Percentiles rank a stretch among this genome's conserved stretches.
Conservation (phyloP, 1,140 invertebrate genomes). For the Drosophila nigrodunni region DNA sequence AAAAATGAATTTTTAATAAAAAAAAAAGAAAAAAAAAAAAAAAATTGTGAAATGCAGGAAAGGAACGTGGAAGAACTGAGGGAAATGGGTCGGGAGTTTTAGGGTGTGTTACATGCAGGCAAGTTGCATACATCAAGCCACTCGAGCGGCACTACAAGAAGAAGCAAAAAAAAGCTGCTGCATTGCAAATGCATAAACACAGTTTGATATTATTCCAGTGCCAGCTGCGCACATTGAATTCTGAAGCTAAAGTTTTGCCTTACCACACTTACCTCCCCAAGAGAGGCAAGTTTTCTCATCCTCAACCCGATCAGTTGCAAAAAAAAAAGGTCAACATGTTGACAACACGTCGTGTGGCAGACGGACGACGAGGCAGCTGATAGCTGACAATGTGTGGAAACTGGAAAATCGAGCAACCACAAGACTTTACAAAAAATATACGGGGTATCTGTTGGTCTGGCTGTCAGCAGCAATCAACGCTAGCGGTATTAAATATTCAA, state of each 20-base stretch:
- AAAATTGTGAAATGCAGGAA: background rate
- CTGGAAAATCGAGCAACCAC: constrained; percentile 9
- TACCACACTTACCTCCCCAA: background rate
- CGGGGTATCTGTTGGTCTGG: constrained; percentile 29
- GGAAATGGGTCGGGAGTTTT: background rate
- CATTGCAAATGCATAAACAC: constrained; percentile 82
- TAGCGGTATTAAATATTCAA: constrained; percentile 75
- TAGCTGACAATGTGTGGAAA: constrained; percentile 30
- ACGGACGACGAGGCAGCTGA: constrained; percentile 1
- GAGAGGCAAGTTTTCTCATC: background rate
- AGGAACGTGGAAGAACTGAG: background rate
- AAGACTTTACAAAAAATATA: background rate
- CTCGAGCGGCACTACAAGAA: constrained; percentile 20
- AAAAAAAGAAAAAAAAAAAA: constrained; percentile 2
- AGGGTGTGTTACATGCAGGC: constrained; percentile 22
- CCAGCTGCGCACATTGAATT: constrained; percentile 74
- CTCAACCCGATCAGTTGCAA: background rate
- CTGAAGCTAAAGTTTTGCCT: constrained; percentile 17
- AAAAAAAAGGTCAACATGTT: constrained; percentile 53
- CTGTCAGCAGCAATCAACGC: constrained; percentile 2
- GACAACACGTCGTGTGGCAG: constrained; percentile 47
- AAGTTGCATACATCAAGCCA: constrained; percentile 69
- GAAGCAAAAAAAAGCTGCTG: constrained; percentile 37
- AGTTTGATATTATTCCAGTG: constrained; percentile 79
- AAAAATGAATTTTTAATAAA: constrained; percentile 67